Conservation (phyloP, 1,140 invertebrate species). For the Holotrichia oblita region DNA sequence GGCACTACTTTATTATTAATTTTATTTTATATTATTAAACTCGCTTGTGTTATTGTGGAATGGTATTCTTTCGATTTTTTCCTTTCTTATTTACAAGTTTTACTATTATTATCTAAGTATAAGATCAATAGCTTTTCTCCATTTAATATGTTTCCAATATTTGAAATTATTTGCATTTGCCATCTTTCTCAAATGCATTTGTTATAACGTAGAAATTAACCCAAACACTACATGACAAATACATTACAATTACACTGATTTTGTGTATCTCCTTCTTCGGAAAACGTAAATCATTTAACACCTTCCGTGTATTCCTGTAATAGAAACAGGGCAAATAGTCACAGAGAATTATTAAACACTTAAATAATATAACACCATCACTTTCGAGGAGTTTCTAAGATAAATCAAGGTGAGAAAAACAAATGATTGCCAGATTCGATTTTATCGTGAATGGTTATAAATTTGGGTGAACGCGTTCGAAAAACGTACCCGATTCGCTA, state of each 20-base stretch:
- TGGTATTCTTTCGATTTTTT: conserved; percentile 5
- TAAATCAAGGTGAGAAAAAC: conserved; percentile 10
- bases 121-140: conserved; percentile 53
- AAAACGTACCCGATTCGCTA: background rate
- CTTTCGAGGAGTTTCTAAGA: background rate
- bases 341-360: background rate
- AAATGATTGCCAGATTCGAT: conserved; percentile 4
- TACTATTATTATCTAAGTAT: conserved; percentile 53
- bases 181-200: conserved; percentile 48
- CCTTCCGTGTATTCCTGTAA: background rate
- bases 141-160: conserved; percentile 60
- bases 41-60: conserved; percentile 37
- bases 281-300: conserved; percentile 24
- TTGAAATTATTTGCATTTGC: conserved; percentile 52
- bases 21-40: conserved; percentile 18
- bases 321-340: background rate
- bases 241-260: conserved; percentile 49
- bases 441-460: background rate
- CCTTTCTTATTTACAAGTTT: conserved; percentile 21
- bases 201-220: conserved; percentile 45
- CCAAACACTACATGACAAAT: conserved; percentile 51
- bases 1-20: conserved; percentile 25
- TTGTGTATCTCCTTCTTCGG: background rate
- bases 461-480: background rate
- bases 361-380: background rate